Evolutionary conservation across 2,797 vertebrate genomes (phyloP).

Genomic region (Enteromius trimaculatus): DNA sequence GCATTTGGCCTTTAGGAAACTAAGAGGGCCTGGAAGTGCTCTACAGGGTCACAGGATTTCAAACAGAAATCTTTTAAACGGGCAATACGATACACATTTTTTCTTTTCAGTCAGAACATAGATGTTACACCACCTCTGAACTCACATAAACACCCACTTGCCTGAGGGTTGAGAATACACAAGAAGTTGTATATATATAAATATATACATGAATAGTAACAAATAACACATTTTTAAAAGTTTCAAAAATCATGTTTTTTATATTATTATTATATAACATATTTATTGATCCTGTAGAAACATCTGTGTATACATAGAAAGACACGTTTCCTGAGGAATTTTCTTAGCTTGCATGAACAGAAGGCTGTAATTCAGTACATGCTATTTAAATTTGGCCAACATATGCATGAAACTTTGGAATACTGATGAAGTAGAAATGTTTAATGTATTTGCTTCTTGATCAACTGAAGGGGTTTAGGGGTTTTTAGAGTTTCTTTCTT

Average conservation of each 20-base stretch:
- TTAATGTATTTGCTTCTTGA: background rate
- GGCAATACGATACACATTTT: background rate
- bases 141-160: background rate
- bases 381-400: background rate
- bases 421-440: background rate
- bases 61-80: conserved; percentile 22
- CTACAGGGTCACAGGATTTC: conserved; percentile 26
- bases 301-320: background rate
- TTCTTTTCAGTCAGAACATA: background rate
- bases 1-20: conserved; percentile 39
- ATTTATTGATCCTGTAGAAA: background rate
- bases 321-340: background rate
- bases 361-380: conserved; percentile 3
- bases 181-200: background rate
- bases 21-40: conserved; percentile 29
- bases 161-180: background rate
- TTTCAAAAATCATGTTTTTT: too few species aligned
- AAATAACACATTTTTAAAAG: too few species aligned
- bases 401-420: background rate
- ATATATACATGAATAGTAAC: too few species aligned
- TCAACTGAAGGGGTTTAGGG: background rate
- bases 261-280: background rate
- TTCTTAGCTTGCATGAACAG: background rate
- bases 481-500: background rate
- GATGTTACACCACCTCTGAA: background rate